These are phyloP conservation scores for Myotis pilosus DNA, from an alignment of 2,797 vertebrate species.

Conservation along the genomic window DNA sequence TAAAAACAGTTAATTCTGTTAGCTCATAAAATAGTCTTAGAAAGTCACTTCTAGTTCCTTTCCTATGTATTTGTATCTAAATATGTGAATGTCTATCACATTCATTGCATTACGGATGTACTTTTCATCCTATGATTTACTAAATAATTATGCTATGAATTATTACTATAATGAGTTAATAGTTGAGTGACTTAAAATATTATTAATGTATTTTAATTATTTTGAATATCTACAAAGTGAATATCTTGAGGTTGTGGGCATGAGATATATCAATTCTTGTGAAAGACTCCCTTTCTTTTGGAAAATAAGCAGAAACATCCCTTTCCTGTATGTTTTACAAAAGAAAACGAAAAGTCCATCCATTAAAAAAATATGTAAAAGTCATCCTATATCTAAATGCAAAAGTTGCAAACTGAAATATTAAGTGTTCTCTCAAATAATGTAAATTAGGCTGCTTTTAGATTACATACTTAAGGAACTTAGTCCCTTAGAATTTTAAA, in stretches of 20 bases:
- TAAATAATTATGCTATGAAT: not conserved
- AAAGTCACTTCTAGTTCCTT: not conserved
- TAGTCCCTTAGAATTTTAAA: not conserved
- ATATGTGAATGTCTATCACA: not conserved
- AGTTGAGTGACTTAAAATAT: not conserved
- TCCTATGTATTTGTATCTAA: not conserved
- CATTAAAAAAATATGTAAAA: not conserved
- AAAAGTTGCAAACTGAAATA: not conserved
- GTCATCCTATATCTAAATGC: not conserved
- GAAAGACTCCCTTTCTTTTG: not conserved
- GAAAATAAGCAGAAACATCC: not conserved
- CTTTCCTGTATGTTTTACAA: not conserved
- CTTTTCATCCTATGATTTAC: not conserved
- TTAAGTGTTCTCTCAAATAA: not conserved
- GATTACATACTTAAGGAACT: not conserved
- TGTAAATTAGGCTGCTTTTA: not conserved
- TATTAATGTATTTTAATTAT: not conserved
- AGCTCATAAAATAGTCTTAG: not conserved
- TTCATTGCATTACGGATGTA: not conserved
- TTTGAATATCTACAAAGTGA: not conserved
- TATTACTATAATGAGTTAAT: not conserved
- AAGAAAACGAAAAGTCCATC: not conserved
- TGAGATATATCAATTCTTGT: not conserved
- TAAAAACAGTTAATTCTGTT: not conserved
- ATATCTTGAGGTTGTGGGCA: not conserved